A percentile compares a stretch with the other conserved stretches of the same genome.
These are phyloP conservation scores for Galerucella calmariensis DNA, from an alignment of 2,888 invertebrate species.

Conservation along the genomic window DNA sequence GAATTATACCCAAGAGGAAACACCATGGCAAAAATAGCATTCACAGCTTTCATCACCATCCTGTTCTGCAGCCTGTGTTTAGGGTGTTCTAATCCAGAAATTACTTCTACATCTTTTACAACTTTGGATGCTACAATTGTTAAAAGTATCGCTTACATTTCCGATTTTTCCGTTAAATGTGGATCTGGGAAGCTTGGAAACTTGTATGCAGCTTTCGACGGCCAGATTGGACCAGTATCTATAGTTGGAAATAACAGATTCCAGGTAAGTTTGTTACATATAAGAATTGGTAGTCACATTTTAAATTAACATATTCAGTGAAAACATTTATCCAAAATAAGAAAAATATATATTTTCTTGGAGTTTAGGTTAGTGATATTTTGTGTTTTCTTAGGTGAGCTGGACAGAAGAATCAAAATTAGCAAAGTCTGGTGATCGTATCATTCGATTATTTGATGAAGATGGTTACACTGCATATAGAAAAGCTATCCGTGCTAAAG, in stretches of 20 bases:
- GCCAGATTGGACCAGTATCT: conserved; percentile 86
- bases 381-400: conserved; percentile 75
- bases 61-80: conserved; percentile 54
- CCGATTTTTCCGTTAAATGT: conserved; percentile 89
- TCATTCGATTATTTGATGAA: conserved; percentile 88
- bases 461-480: conserved; percentile 89
- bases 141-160: conserved; percentile 89
- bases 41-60: conserved; percentile 40
- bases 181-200: conserved; percentile 71
- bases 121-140: conserved; percentile 93
- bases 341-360: no score
- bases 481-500: conserved; percentile 82
- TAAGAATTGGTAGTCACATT: neutral
- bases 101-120: conserved; percentile 84
- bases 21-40: conserved; percentile 44
- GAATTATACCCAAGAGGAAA: conserved; percentile 15
- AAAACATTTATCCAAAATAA: no score
- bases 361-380: no score
- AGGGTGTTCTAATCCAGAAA: conserved; percentile 73
- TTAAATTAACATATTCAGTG: no score
- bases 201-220: conserved; percentile 90
- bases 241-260: conserved; percentile 81
- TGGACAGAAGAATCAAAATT: conserved; percentile 91
- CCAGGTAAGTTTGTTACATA: conserved; percentile 73
- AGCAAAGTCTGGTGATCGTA: conserved; percentile 83